phyloP scores from a whole-genome alignment of 2,888 invertebrate species.

The Merodon equestris region DNA sequence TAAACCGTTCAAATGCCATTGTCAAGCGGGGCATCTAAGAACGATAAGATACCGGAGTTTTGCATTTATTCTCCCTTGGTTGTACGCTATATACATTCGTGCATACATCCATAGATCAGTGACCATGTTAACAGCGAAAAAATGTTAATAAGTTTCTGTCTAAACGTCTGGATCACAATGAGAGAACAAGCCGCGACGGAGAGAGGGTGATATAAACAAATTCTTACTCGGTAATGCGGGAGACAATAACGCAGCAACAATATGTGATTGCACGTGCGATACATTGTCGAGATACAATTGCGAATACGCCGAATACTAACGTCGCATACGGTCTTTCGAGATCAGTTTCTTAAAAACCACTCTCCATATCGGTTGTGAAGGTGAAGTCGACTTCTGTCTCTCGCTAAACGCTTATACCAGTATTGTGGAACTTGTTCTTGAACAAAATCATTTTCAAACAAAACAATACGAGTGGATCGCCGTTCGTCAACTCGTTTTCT shows the following conservation, averaged over 20 bases:
- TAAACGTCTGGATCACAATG: too few relatives aligned
- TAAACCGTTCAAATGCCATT: slow-evolving; percentile 46
- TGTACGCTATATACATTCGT: too few relatives aligned
- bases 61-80: slow-evolving; percentile 41
- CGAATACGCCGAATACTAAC: slow-evolving; percentile 36
- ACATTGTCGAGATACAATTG: slow-evolving; percentile 17
- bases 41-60: slow-evolving; percentile 58
- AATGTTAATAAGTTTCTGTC: slow-evolving; percentile 32
- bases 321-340: slow-evolving; percentile 71
- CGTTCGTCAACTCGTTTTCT: too few relatives aligned
- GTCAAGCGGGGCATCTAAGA: slow-evolving; percentile 25
- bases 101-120: background rate
- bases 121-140: slow-evolving; percentile 14
- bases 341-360: slow-evolving; percentile 77
- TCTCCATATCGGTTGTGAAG: slow-evolving; percentile 75
- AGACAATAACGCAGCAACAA: slow-evolving; percentile 13
- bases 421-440: slow-evolving; percentile 13
- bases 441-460: too few relatives aligned
- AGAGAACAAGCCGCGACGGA: too few relatives aligned
- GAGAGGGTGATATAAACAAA: background rate
- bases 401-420: background rate
- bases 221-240: slow-evolving; percentile 5
- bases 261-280: slow-evolving; percentile 43
- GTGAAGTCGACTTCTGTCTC: slow-evolving; percentile 32
- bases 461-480: too few relatives aligned